Conservation (phyloP, 2,888 invertebrate genomes). For the Petrophora chlorosata region DNA sequence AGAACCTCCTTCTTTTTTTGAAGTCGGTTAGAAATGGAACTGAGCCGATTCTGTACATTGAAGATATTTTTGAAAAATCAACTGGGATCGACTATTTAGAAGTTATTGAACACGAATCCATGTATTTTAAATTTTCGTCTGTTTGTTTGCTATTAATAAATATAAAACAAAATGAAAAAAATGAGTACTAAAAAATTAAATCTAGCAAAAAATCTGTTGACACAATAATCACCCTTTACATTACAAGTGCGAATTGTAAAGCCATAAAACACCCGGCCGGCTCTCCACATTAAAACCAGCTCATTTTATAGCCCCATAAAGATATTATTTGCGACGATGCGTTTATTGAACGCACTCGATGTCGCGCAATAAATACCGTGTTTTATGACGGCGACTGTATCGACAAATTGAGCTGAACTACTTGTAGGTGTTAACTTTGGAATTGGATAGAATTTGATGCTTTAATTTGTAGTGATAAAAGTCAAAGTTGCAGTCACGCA, state of each 20-base stretch:
- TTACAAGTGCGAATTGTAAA: conserved; percentile 19
- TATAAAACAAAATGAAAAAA: not conserved
- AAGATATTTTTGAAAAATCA: too few species aligned
- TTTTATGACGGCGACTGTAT: conserved; percentile 20
- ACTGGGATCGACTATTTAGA: too few species aligned
- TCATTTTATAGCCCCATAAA: conserved; percentile 21
- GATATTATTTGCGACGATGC: conserved; percentile 27
- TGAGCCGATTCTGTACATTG: too few species aligned
- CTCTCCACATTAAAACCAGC: conserved; percentile 17
- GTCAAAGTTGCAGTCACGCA: too few species aligned
- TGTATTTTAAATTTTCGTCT: too few species aligned
- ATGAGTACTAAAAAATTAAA: not conserved
- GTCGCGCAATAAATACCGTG: conserved; percentile 17
- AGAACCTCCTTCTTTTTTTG: too few species aligned
- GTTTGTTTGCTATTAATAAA: too few species aligned
- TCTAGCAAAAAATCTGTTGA: not conserved
- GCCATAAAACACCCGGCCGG: conserved; percentile 15
- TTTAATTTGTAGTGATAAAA: not conserved
- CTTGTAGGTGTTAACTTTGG: not conserved
- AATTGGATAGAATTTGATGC: not conserved
- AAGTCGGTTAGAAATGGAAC: too few species aligned
- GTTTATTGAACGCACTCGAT: conserved; percentile 27
- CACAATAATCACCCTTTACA: conserved; percentile 14
- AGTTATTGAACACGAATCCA: too few species aligned
- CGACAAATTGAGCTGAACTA: conserved; percentile 17